Evolutionary conservation across 2,888 invertebrate genomes (phyloP).

Genomic region (Andricus quercusramuli): DNA sequence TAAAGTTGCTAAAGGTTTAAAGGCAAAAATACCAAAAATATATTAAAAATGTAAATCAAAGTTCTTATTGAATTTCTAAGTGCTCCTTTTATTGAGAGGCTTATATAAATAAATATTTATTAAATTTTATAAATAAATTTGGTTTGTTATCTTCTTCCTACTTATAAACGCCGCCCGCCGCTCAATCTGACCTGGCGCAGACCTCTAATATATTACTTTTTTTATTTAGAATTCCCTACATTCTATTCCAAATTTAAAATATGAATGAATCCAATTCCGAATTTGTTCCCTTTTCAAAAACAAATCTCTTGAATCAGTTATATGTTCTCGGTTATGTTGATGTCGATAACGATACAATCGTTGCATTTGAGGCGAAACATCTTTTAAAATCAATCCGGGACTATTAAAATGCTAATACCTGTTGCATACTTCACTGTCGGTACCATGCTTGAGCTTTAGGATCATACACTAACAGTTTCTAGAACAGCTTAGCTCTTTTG

Average conservation of each 20-base stretch:
- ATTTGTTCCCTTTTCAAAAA: not conserved
- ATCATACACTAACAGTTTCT: not conserved
- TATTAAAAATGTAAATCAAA: too few species aligned
- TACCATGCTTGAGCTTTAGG: not conserved
- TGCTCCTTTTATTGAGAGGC: too few species aligned
- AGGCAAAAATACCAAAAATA: too few species aligned
- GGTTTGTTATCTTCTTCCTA: too few species aligned
- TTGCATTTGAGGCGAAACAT: constrained; percentile 46
- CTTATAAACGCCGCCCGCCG: too few species aligned
- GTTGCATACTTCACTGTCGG: constrained; percentile 34
- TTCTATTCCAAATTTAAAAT: not conserved
- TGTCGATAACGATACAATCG: constrained; percentile 41
- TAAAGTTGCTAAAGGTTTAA: too few species aligned
- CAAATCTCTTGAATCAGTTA: constrained; percentile 47
- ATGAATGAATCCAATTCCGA: not conserved
- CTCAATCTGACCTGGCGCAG: too few species aligned
- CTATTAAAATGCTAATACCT: constrained; percentile 59
- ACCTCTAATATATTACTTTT: too few species aligned
- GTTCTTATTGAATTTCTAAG: too few species aligned
- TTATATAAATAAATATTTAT: too few species aligned
- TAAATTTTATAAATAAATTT: too few species aligned
- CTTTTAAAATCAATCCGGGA: constrained; percentile 46
- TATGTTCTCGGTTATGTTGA: constrained; percentile 56
- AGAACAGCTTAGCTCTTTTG: not conserved
- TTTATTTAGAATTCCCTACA: not conserved